Percentiles rank a stretch among this genome's conserved stretches.
Evolutionary conservation across 2,113 vertebrate species (phyloP).

Genomic region (Crotophaga sulcirostris): DNA sequence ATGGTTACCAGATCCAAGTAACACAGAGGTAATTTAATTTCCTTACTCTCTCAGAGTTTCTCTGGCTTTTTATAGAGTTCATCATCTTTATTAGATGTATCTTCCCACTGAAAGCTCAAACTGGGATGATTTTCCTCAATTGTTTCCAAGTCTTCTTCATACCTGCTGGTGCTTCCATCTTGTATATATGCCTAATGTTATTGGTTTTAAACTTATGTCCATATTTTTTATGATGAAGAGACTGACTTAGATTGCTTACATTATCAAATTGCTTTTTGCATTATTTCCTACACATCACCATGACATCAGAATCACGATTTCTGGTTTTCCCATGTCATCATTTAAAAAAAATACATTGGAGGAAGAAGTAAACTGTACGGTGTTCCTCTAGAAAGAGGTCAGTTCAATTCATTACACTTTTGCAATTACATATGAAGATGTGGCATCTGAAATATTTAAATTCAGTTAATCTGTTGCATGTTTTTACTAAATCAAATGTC

Average conservation of each 20-base stretch:
- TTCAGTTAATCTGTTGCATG: background rate
- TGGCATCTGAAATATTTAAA: background rate
- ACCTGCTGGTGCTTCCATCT: background rate
- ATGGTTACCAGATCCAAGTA: background rate
- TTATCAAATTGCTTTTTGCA: background rate
- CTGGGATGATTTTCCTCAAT: background rate
- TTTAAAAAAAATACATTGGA: background rate
- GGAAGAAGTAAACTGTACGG: background rate
- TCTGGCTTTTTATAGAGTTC: background rate
- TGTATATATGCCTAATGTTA: background rate
- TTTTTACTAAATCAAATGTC: background rate
- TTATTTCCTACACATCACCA: background rate
- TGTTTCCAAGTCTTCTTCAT: background rate
- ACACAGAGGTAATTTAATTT: background rate
- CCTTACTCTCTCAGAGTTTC: background rate
- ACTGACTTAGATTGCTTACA: background rate
- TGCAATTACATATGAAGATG: background rate
- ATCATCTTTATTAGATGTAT: background rate
- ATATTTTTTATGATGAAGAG: background rate
- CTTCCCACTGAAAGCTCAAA: background rate
- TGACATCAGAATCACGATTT: background rate
- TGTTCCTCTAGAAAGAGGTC: background rate
- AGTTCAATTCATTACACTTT: background rate
- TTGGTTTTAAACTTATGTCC: background rate
- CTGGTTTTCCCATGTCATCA: background rate